Percentiles rank a stretch among this genome's conserved stretches.
phyloP scores from a whole-genome alignment of 2,113 vertebrate species.

The Pholis gunnellus region DNA sequence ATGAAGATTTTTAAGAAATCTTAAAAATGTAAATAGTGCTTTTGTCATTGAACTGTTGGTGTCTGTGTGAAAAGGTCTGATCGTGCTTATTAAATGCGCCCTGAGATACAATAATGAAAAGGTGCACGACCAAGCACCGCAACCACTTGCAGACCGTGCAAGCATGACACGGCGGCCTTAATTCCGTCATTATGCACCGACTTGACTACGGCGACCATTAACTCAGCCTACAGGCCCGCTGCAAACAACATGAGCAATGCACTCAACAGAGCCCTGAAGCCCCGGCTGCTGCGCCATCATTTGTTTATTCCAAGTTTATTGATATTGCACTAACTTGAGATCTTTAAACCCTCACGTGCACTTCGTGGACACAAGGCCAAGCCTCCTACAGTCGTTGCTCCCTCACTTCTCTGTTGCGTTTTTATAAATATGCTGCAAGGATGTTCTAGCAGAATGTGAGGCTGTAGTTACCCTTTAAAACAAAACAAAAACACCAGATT shows the following conservation, averaged over 20 bases:
- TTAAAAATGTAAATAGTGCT: background rate
- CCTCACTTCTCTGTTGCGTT: background rate
- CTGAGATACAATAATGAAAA: background rate
- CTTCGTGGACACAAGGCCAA: background rate
- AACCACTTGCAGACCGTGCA: too few species aligned
- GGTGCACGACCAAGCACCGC: background rate
- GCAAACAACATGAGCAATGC: background rate
- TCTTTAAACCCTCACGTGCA: background rate
- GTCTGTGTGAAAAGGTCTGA: background rate
- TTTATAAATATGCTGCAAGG: background rate
- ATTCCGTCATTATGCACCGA: too few species aligned
- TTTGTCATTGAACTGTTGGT: background rate
- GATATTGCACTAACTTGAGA: background rate
- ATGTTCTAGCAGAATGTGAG: background rate
- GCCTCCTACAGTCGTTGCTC: background rate
- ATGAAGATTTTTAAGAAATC: too few species aligned
- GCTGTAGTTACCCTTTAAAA: background rate
- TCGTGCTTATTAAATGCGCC: background rate
- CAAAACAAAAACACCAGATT: background rate
- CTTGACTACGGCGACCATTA: background rate
- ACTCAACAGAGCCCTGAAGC: background rate
- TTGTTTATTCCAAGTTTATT: background rate
- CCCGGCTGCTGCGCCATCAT: too few species aligned
- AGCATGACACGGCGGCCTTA: too few species aligned
- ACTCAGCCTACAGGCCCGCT: background rate